These are phyloP conservation scores for Scaeva pyrastri DNA, from an alignment of 2,888 invertebrate species.

Conservation along the genomic window DNA sequence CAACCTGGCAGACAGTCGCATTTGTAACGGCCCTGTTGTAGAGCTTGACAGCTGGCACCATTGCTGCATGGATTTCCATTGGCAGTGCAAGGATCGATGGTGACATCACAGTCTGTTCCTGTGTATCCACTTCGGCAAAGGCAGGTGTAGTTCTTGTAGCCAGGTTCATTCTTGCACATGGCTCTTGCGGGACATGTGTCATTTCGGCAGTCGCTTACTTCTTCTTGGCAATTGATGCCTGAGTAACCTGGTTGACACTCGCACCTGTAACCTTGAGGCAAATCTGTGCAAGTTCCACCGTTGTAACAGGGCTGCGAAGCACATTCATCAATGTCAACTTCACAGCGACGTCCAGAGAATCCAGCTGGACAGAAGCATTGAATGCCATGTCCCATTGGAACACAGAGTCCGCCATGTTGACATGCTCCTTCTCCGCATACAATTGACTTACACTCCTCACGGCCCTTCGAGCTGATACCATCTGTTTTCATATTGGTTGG, in stretches of 20 bases:
- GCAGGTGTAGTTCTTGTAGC: slow-evolving; percentile 94
- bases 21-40: slow-evolving; percentile 95
- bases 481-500: slow-evolving; percentile 95
- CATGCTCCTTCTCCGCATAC: slow-evolving; percentile 95
- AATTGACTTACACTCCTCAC: slow-evolving; percentile 94
- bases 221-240: slow-evolving; percentile 97
- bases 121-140: slow-evolving; percentile 97
- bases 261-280: slow-evolving; percentile 96
- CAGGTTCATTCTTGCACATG: slow-evolving; percentile 98
- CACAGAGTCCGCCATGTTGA: slow-evolving; percentile 95
- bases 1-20: slow-evolving; percentile 98
- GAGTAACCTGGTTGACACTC: slow-evolving; percentile 94
- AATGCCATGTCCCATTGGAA: slow-evolving; percentile 94
- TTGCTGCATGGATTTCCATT: slow-evolving; percentile 96
- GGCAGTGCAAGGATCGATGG: slow-evolving; percentile 95
- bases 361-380: slow-evolving; percentile 98
- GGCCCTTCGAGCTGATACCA: slow-evolving; percentile 90
- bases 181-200: slow-evolving; percentile 97
- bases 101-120: slow-evolving; percentile 95
- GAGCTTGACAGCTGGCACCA: slow-evolving; percentile 94
- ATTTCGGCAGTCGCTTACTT: slow-evolving; percentile 93
- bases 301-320: slow-evolving; percentile 97
- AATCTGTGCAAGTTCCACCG: slow-evolving; percentile 95
- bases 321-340: slow-evolving; percentile 97
- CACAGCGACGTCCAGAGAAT: slow-evolving; percentile 96